Percentiles rank a stretch among this genome's conserved stretches.
phyloP scores from a whole-genome alignment of 2,113 vertebrate genomes.

The Callospermophilus lateralis region DNA sequence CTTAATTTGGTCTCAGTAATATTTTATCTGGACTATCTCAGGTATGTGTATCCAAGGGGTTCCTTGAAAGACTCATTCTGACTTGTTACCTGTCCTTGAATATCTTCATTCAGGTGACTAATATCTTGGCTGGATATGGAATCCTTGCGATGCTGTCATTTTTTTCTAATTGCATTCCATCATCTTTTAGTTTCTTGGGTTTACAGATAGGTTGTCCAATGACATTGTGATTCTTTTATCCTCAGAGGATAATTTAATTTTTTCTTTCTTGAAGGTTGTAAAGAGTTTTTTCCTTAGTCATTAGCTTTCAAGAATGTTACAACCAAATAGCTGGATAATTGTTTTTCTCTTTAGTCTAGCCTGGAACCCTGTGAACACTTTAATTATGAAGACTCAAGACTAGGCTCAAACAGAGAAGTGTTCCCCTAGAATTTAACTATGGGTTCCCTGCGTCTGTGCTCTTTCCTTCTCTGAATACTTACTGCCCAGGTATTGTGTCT shows the following conservation, averaged over 20 bases:
- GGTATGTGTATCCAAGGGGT: neutral
- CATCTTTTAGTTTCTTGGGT: neutral
- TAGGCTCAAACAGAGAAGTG: neutral
- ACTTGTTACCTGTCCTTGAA: neutral
- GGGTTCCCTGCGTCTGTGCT: neutral
- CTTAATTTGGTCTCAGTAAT: neutral
- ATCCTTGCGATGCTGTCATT: neutral
- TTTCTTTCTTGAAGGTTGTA: neutral
- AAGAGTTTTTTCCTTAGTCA: neutral
- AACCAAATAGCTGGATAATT: neutral
- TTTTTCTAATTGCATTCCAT: neutral
- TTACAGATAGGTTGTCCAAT: neutral
- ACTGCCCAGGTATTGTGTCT: neutral
- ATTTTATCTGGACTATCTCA: neutral
- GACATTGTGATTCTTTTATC: neutral
- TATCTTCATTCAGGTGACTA: neutral
- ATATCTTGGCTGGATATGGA: neutral
- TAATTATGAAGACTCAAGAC: constrained; percentile 1
- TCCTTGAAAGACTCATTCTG: neutral
- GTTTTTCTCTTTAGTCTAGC: neutral
- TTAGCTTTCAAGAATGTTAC: neutral
- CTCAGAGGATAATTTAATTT: neutral
- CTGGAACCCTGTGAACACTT: neutral
- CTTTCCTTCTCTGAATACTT: neutral
- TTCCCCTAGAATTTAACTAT: neutral